These are phyloP conservation scores for Caenorhabditis latens DNA, from an alignment of 1,140 invertebrate genomes.

Conservation along the genomic window DNA sequence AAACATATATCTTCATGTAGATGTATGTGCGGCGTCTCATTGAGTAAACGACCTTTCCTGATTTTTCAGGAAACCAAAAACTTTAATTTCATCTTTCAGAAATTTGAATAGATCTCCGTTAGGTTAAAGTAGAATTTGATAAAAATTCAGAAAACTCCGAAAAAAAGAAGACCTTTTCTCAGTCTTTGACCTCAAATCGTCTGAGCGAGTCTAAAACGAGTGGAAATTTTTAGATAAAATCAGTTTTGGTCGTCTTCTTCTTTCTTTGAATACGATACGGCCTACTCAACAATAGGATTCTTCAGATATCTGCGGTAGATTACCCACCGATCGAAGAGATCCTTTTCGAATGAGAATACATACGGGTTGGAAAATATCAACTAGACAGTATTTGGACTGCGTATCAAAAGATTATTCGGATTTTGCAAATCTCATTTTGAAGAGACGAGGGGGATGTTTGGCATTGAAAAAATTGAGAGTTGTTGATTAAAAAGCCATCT, in stretches of 20 bases:
- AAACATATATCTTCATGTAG: no score
- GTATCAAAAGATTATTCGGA: not conserved
- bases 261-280: not conserved
- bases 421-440: not conserved
- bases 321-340: not conserved
- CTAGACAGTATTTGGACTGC: not conserved
- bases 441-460: no score
- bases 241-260: not conserved
- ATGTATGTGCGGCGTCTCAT: no score
- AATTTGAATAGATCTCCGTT: no score
- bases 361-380: not conserved
- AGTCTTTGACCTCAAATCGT: not conserved
- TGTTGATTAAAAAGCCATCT: no score
- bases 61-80: no score
- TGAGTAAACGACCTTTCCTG: no score
- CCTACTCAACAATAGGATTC: not conserved
- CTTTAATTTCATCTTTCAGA: no score
- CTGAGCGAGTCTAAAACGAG: not conserved
- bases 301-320: conserved; percentile 1
- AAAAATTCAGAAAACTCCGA: not conserved
- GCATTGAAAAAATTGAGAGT: no score
- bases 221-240: not conserved
- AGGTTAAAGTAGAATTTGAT: no score
- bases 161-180: not conserved
- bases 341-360: not conserved